These are phyloP conservation scores for Drosophila parvula DNA, from an alignment of 1,140 invertebrate species.

Conservation along the genomic window DNA sequence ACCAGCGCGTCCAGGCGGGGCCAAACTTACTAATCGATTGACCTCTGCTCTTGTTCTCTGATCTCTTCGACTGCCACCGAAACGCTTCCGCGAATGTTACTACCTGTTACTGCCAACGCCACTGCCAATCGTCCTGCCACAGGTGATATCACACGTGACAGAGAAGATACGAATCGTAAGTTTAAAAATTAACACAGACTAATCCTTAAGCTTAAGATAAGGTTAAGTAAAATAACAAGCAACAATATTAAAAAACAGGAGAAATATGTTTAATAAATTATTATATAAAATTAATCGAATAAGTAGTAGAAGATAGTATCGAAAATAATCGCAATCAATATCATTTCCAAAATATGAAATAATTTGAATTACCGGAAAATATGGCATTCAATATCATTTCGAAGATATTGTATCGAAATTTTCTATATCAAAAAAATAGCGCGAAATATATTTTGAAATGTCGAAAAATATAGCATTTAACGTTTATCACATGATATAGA, in stretches of 20 bases:
- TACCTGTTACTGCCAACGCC: constrained; percentile 11
- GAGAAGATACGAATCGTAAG: constrained; percentile 87
- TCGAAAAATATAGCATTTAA: too few species aligned
- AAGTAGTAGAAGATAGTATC: background rate
- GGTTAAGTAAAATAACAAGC: background rate
- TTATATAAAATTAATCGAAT: background rate
- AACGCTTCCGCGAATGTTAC: constrained; percentile 35
- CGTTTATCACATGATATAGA: too few species aligned
- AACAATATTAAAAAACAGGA: background rate
- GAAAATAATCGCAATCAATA: too few species aligned
- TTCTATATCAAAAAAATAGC: too few species aligned
- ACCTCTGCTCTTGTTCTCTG: constrained; percentile 50
- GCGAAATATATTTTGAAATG: too few species aligned
- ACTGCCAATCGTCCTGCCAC: constrained; percentile 56
- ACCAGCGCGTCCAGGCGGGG: constrained; percentile 17
- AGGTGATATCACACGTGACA: constrained; percentile 87
- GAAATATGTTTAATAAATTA: background rate
- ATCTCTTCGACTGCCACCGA: constrained; percentile 21
- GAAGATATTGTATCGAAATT: too few species aligned
- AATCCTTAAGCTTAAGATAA: background rate
- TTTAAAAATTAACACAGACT: constrained; percentile 43
- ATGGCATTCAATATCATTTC: too few species aligned
- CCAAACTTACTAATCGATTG: constrained; percentile 63
- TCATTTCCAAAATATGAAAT: too few species aligned
- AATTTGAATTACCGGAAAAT: too few species aligned